A percentile compares a stretch with the other conserved stretches of the same genome.
These are phyloP conservation scores for Pocillopora meandrina DNA, from an alignment of 92 coral and sea anemone species.

Conservation along the genomic window DNA sequence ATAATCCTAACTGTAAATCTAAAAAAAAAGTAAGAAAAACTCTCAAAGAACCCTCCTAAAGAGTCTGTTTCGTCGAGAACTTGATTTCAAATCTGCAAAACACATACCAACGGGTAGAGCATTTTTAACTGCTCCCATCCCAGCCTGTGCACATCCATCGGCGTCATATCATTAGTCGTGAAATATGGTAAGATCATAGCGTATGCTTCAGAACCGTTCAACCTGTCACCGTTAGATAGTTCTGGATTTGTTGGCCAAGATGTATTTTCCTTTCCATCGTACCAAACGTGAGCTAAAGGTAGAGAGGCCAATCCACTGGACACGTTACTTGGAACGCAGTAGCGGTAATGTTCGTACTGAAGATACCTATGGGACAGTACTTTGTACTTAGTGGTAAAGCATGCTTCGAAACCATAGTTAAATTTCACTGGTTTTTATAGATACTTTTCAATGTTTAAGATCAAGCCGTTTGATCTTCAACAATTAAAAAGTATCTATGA, in stretches of 20 bases:
- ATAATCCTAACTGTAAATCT: too few relatives aligned
- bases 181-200: slow-evolving; percentile 82
- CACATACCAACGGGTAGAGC: slow-evolving; percentile 81
- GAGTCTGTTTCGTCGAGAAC: neutral
- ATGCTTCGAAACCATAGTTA: neutral
- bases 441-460: too few relatives aligned
- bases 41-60: too few relatives aligned
- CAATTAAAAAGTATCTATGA: neutral
- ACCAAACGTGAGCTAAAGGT: slow-evolving; percentile 82
- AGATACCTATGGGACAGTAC: slow-evolving; percentile 57
- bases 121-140: slow-evolving; percentile 72
- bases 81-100: neutral
- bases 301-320: slow-evolving; percentile 83
- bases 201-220: slow-evolving; percentile 73
- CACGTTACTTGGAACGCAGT: slow-evolving; percentile 84
- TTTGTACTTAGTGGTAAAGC: neutral
- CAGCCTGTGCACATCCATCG: slow-evolving; percentile 69
- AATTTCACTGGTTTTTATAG: too few relatives aligned
- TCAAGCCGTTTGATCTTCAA: neutral
- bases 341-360: slow-evolving; percentile 69
- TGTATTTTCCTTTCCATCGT: slow-evolving; percentile 66
- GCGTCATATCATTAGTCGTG: slow-evolving; percentile 84
- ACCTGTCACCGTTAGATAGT: slow-evolving; percentile 68
- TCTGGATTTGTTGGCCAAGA: slow-evolving; percentile 78
- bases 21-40: too few relatives aligned